Conservation (phyloP, 2,113 vertebrate species). For the Otis tarda region DNA sequence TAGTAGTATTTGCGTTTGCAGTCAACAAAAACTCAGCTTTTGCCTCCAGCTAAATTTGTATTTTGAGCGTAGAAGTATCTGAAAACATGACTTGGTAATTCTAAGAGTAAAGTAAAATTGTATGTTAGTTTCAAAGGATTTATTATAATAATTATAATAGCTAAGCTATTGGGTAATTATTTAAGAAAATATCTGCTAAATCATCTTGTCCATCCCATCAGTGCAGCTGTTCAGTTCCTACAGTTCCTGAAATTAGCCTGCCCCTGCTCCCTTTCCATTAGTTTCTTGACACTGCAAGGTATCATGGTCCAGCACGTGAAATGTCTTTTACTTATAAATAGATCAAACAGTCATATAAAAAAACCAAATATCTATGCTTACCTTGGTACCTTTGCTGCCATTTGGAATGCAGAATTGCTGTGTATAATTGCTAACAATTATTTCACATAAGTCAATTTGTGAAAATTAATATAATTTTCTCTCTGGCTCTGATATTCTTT, state of each 20-base stretch:
- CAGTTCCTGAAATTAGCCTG: background rate
- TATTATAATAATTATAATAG: background rate
- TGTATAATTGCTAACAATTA: background rate
- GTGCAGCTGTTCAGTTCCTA: background rate
- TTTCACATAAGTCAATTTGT: background rate
- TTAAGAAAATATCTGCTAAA: background rate
- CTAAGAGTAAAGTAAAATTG: background rate
- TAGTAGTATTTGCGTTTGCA: background rate
- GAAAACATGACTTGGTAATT: background rate
- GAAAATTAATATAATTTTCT: constrained; percentile 11
- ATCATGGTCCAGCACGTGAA: background rate
- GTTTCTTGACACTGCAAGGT: background rate
- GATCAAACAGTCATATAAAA: background rate
- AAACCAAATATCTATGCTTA: background rate
- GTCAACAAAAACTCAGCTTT: background rate
- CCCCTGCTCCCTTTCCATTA: background rate
- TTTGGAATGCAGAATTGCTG: background rate
- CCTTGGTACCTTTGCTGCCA: background rate
- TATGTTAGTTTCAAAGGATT: background rate
- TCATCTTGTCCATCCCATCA: background rate
- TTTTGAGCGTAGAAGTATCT: background rate
- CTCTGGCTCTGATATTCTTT: background rate
- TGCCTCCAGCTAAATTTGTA: background rate
- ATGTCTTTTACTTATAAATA: background rate
- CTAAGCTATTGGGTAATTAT: background rate